Evolutionary conservation across 2,113 vertebrate species (phyloP).

Genomic region (Oryzias celebensis): DNA sequence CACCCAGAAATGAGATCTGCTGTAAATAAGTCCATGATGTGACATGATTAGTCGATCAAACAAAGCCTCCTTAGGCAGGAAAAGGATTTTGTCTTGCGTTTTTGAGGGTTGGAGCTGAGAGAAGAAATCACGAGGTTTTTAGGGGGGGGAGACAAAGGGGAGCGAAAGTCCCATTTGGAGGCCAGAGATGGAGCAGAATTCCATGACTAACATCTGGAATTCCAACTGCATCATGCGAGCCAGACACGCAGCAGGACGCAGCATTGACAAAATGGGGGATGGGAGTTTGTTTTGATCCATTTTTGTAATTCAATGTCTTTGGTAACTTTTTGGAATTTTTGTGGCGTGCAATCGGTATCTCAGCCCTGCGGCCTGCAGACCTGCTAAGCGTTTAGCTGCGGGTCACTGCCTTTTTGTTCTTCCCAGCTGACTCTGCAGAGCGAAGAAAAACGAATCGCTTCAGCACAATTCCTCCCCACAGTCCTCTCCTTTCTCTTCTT

Average conservation of each 20-base stretch:
- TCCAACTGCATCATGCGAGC: slow-evolving; percentile 68
- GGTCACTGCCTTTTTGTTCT: slow-evolving; percentile 47
- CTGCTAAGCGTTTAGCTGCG: slow-evolving; percentile 13
- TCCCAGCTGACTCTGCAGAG: slow-evolving; percentile 73
- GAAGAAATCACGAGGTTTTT: slow-evolving; percentile 63
- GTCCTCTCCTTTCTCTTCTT: slow-evolving; percentile 31
- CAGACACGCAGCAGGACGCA: slow-evolving; percentile 48
- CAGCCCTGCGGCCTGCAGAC: slow-evolving; percentile 6
- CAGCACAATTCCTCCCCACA: slow-evolving; percentile 67
- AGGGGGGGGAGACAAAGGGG: slow-evolving; percentile 34
- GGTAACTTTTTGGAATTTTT: background rate
- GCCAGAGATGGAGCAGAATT: slow-evolving; percentile 75
- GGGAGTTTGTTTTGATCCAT: slow-evolving; percentile 16
- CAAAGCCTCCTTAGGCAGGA: slow-evolving; percentile 42
- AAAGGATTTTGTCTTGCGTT: slow-evolving; percentile 58
- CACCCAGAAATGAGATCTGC: slow-evolving; percentile 1
- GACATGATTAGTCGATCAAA: slow-evolving; percentile 39
- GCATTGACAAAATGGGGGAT: slow-evolving; percentile 35
- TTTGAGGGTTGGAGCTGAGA: slow-evolving; percentile 32
- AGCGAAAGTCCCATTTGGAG: slow-evolving; percentile 61
- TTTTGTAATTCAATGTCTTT: background rate
- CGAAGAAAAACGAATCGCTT: slow-evolving; percentile 52
- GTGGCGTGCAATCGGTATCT: background rate
- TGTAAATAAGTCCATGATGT: slow-evolving; percentile 39
- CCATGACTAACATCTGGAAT: slow-evolving; percentile 81